Evolutionary conservation across 2,113 vertebrate species (phyloP), one percentile per base, ranked within the genome.

Genomic region (Nesoenas mayeri): DNA sequence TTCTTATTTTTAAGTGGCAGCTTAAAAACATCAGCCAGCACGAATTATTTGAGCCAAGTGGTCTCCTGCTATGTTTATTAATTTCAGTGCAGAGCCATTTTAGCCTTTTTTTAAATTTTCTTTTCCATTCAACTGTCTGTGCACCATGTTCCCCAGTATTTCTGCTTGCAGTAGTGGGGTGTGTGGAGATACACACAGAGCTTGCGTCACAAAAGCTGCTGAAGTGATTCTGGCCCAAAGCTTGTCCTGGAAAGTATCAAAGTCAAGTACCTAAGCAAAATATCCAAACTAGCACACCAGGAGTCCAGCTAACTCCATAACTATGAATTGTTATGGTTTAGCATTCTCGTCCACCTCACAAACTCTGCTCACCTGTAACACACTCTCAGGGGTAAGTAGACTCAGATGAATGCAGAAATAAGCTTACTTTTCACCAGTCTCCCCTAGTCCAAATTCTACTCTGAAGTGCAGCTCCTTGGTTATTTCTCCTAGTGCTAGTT

Each of bases 1-100:
- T 86, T 32, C 47, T 78, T 93, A 48, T 74, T 91, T 93, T 92
- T 79, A 95, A 89, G 34, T 54, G 61, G 26, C 19, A 96, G 57
- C 19, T 85, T 89, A 81, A 94, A 94, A 94, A 32, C 20, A 38
- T 67, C 51, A 91, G 38, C 9, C 80, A 91, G 38, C 57, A 57
- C 50, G 38, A 91, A 88, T 53, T 34, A 54, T 4, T 42, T 54
- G 65, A 94, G 65, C 48, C 90, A 91, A 85, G 48, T 44, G 34
- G 32, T 82, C 57, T 85, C 58, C 71, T 82, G 40, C 36, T 72
- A n/a, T n/a, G 32, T 75, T 91, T 82, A 88, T 89, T 66, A 57
- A 94, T 94, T 87, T 89, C 84, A 85, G 22, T 42, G 24, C 24
- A 82, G 26, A 67, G 42, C 4, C 53, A 57, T 70, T 82, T 64